Evolutionary conservation across 2,797 vertebrate genomes (phyloP).

Genomic region (Macroramphosus scolopax): DNA sequence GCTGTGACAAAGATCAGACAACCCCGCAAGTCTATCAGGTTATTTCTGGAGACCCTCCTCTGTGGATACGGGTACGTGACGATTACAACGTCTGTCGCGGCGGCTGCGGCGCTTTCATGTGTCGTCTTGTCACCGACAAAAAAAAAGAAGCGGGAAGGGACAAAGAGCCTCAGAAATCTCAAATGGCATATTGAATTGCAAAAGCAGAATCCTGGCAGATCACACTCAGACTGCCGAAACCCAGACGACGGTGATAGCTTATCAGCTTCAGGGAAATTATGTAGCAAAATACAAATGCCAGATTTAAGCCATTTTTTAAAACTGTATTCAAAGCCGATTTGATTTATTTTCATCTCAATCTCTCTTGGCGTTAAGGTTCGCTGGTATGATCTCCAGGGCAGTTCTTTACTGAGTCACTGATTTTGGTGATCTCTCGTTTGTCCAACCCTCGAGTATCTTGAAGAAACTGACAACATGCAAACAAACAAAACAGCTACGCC

Average conservation of each 20-base stretch:
- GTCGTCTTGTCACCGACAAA: conserved; percentile 40
- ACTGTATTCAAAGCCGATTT: conserved; percentile 39
- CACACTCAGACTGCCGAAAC: conserved; percentile 50
- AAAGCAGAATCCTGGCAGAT: conserved; percentile 61
- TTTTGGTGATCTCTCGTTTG: conserved; percentile 29
- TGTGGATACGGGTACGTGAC: conserved; percentile 18
- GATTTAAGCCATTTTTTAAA: conserved; percentile 45
- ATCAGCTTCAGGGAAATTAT: conserved; percentile 67
- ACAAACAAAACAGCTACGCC: too few relatives aligned
- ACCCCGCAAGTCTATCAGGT: conserved; percentile 12
- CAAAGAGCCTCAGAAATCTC: conserved; percentile 62
- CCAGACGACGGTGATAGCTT: conserved; percentile 69
- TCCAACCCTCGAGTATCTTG: too few relatives aligned
- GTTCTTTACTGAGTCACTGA: conserved; percentile 11
- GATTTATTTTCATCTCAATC: conserved; percentile 40
- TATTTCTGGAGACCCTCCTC: conserved; percentile 51
- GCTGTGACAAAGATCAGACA: conserved; percentile 40
- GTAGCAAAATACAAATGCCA: too few relatives aligned
- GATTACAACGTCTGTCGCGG: conserved; percentile 46
- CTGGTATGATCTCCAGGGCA: conserved; percentile 11
- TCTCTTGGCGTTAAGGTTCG: conserved; percentile 20
- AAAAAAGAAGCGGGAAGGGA: conserved; percentile 49
- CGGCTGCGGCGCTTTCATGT: conserved; percentile 43
- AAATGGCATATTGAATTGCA: conserved; percentile 65
- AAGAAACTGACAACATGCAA: too few relatives aligned